Percentiles rank a stretch among this genome's conserved stretches.
phyloP scores from a whole-genome alignment of 2,113 vertebrate genomes.

The Cygnus atratus region DNA sequence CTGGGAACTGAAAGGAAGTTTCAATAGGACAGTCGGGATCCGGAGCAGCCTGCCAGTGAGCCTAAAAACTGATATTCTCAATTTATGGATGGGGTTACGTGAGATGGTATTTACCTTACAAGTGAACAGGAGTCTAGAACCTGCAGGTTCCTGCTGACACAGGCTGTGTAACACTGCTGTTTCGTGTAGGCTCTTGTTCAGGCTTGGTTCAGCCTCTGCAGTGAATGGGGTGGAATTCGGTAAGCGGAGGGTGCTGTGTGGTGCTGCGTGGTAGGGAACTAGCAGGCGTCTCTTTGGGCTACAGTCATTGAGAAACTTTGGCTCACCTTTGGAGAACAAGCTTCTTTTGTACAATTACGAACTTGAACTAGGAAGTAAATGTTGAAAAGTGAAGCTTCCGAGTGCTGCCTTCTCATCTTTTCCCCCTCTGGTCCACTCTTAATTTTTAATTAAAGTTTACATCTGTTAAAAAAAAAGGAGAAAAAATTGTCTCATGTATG shows the following conservation, averaged over 20 bases:
- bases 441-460: not conserved
- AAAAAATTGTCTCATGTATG: not conserved
- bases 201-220: not conserved
- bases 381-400: not conserved
- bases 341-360: not conserved
- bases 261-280: not conserved
- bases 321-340: not conserved
- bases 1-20: not conserved
- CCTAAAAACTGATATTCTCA: not conserved
- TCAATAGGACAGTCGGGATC: not conserved
- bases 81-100: not conserved
- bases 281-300: not conserved
- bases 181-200: not conserved
- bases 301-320: not conserved
- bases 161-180: not conserved
- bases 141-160: not conserved
- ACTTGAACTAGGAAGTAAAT: not conserved
- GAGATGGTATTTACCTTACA: not conserved
- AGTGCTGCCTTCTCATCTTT: not conserved
- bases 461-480: not conserved
- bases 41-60: not conserved
- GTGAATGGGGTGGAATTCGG: not conserved
- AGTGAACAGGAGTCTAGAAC: not conserved
- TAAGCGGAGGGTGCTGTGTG: not conserved
- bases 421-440: not conserved